Conservation (phyloP, 2,888 invertebrate genomes). For the Erebia ligea region DNA sequence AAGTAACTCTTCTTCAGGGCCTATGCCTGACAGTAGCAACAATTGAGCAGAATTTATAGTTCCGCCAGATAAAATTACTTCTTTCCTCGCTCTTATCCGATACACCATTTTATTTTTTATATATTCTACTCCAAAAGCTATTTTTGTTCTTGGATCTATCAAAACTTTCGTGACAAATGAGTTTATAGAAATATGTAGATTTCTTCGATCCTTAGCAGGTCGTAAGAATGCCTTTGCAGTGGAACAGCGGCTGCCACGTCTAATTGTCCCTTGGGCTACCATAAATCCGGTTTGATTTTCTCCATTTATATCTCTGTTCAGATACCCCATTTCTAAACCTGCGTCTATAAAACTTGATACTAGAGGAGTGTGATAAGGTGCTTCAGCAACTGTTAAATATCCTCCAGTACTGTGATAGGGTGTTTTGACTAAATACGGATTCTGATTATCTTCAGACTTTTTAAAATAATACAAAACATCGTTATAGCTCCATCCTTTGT, state of each 20-base stretch:
- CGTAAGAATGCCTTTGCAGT: slow-evolving; percentile 94
- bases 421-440: slow-evolving; percentile 91
- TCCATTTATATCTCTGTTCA: slow-evolving; percentile 94
- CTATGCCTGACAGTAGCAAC: slow-evolving; percentile 96
- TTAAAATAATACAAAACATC: slow-evolving; percentile 93
- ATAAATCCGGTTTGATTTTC: slow-evolving; percentile 94
- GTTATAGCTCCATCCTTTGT: slow-evolving; percentile 93
- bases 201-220: slow-evolving; percentile 90
- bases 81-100: slow-evolving; percentile 90
- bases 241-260: slow-evolving; percentile 93
- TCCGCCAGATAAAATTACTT: slow-evolving; percentile 95
- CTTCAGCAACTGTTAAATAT: slow-evolving; percentile 92
- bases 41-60: slow-evolving; percentile 97
- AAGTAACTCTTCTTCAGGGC: slow-evolving; percentile 88
- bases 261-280: slow-evolving; percentile 92
- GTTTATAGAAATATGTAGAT: slow-evolving; percentile 92
- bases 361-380: slow-evolving; percentile 93
- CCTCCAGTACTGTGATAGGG: slow-evolving; percentile 92
- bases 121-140: slow-evolving; percentile 93
- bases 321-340: slow-evolving; percentile 92
- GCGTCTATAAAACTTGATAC: slow-evolving; percentile 92
- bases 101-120: slow-evolving; percentile 88
- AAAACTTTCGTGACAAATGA: slow-evolving; percentile 90
- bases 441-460: slow-evolving; percentile 95
- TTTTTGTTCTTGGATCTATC: slow-evolving; percentile 88